Evolutionary conservation across 2,797 vertebrate genomes (phyloP).

Genomic region (Cynodonichthys magdalenae): DNA sequence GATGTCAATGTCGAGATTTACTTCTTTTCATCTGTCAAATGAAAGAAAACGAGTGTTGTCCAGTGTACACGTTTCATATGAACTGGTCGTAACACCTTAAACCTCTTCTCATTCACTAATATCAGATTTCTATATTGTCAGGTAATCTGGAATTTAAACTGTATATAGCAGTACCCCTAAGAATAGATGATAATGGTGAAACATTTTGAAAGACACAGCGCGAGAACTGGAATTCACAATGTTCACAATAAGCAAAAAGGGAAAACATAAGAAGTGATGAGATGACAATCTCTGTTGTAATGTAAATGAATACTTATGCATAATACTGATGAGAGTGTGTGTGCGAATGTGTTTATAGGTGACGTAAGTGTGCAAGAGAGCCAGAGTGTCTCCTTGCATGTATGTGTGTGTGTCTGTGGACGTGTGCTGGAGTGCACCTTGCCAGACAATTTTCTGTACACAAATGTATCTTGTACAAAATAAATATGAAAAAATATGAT

Average conservation of each 20-base stretch:
- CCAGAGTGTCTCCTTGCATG: constrained; percentile 45
- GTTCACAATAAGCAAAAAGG: constrained; percentile 50
- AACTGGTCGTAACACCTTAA: constrained; percentile 50
- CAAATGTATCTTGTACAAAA: constrained; percentile 87
- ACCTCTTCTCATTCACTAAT: constrained; percentile 53
- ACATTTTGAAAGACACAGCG: constrained; percentile 46
- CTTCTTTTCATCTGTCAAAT: constrained; percentile 65
- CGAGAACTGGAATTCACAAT: constrained; percentile 39
- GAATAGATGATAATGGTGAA: constrained; percentile 34
- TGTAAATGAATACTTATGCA: constrained; percentile 80
- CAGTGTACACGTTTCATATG: constrained; percentile 63
- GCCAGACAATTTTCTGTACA: constrained; percentile 82
- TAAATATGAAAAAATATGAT: constrained; percentile 81
- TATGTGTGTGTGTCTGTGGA: constrained; percentile 43
- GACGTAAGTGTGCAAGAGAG: constrained; percentile 49
- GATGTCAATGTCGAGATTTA: constrained; percentile 65
- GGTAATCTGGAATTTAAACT: constrained; percentile 59
- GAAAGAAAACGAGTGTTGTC: constrained; percentile 63
- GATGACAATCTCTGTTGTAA: constrained; percentile 83
- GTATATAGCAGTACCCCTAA: constrained; percentile 74
- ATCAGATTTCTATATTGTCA: constrained; percentile 56
- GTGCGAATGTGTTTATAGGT: constrained; percentile 65
- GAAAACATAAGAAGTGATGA: constrained; percentile 64
- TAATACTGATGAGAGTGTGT: constrained; percentile 68
- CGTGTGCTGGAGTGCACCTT: constrained; percentile 75